These are phyloP conservation scores for Forbesichthys agassizii DNA, from an alignment of 2,113 vertebrate genomes.

Conservation along the genomic window DNA sequence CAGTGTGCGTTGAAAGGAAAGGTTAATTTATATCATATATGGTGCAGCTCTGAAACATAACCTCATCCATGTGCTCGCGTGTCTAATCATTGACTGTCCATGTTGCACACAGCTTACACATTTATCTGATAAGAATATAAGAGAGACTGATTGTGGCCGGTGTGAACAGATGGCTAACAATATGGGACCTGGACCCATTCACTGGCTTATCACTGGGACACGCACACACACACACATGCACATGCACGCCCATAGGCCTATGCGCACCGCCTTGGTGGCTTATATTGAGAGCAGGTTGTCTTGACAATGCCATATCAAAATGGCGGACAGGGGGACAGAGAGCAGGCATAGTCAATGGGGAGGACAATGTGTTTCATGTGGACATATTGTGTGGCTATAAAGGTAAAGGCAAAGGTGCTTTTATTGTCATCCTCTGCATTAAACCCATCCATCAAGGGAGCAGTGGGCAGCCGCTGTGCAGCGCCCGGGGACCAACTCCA, in stretches of 20 bases:
- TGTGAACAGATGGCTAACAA: constrained; percentile 73
- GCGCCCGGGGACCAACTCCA: too few species aligned
- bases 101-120: not conserved
- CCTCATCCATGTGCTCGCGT: not conserved
- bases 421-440: too few species aligned
- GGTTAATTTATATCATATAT: too few species aligned
- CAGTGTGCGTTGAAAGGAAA: not conserved
- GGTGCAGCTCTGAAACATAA: not conserved
- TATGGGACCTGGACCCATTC: constrained; percentile 65
- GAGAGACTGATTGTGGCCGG: constrained; percentile 15
- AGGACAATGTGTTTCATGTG: not conserved
- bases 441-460: too few species aligned
- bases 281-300: constrained; percentile 3
- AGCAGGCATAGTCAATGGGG: not conserved
- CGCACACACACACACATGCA: constrained; percentile 10
- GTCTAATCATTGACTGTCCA: not conserved
- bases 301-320: constrained; percentile 10
- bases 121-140: constrained; percentile 30
- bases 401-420: too few species aligned
- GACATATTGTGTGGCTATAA: too few species aligned
- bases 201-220: constrained; percentile 59
- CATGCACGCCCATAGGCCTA: constrained; percentile 15
- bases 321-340: not conserved
- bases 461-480: too few species aligned
- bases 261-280: constrained; percentile 27